Base-by-base conservation (phyloP, 2,888 invertebrate genomes). In the Drosophila demipolita region DNA sequence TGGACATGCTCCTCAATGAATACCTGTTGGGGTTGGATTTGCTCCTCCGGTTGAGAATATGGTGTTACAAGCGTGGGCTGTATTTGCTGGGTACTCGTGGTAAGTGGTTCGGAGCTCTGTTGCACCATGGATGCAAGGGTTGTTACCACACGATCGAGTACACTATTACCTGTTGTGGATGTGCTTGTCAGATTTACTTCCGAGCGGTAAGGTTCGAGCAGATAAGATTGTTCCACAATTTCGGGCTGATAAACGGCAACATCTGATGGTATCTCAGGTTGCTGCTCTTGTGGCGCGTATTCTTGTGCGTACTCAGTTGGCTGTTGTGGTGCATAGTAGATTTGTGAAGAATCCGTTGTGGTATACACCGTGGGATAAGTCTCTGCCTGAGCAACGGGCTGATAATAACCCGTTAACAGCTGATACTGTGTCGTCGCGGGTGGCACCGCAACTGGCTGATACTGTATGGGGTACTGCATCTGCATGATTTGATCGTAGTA, bases 401-500 rank as follows among this genome's bases (percentile, higher is more conserved):
- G 85, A 72, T 92, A 93, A 54, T 90, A 93, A 4, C 92, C 91
- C 0, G 91, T 4, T 9, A 92, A 61, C 17, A 91, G 72, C 67
- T 93, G 93, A 67, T 91, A 92, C 54, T 90, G 90, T 0, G 88
- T 74, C 1, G 90, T 73, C 12, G 89, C 63, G 5, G 89, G 77
- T 23, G 64, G 72, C 38, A 87, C 89, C 0, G 89, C 67, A 17
- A 89, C 85, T 1, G 85, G 89, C 38, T 92, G 91, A 49, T 91
- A 92, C 62, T 89, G 92, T 65, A 83, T 83, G 73, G 90, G 90
- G 59, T 92, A 92, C 60, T 91, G 91, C 87, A 92, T 90, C 68
- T 91, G 91, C 84, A 91, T 75, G 2, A 92, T 89, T 73, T 93
- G 93, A 53, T 93, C 92, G 58, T 92, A 92, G 54, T 92, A 92